Evolutionary conservation across 2,888 invertebrate species (phyloP).

Genomic region (Nycteola revayana): DNA sequence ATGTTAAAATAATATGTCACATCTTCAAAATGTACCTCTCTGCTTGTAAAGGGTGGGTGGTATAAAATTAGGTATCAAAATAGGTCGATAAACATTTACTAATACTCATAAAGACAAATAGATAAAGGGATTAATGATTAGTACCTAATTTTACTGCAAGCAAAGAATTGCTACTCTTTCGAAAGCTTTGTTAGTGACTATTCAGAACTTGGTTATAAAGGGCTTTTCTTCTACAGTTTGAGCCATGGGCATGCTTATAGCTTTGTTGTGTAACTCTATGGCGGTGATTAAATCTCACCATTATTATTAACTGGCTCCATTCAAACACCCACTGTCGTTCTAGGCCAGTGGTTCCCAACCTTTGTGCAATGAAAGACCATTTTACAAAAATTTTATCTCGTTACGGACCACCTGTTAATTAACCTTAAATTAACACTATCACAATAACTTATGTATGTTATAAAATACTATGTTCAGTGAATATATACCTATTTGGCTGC

Average conservation of each 20-base stretch:
- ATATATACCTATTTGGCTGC: too few species aligned
- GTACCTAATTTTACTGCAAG: conserved; percentile 58
- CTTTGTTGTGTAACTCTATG: conserved; percentile 77
- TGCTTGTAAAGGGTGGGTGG: neutral
- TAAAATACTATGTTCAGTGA: too few species aligned
- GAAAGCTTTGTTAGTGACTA: conserved; percentile 72
- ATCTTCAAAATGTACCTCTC: too few species aligned
- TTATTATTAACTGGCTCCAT: conserved; percentile 82
- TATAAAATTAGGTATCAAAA: neutral
- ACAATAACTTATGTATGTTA: too few species aligned
- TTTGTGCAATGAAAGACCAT: too few species aligned
- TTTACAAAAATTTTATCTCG: too few species aligned
- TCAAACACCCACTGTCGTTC: conserved; percentile 80
- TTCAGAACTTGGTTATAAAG: conserved; percentile 49
- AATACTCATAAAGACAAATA: conserved; percentile 24
- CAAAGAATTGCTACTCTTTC: conserved; percentile 46
- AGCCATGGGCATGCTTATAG: conserved; percentile 71
- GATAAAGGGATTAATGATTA: conserved; percentile 53
- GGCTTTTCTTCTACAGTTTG: conserved; percentile 56
- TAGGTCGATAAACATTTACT: conserved; percentile 1
- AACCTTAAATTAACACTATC: too few species aligned
- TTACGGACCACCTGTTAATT: too few species aligned
- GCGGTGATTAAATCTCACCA: conserved; percentile 81
- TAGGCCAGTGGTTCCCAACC: too few species aligned
- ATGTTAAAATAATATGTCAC: conserved; percentile 12